Conservation (phyloP, 1,140 invertebrate genomes). For the Brachystomella parvula region DNA sequence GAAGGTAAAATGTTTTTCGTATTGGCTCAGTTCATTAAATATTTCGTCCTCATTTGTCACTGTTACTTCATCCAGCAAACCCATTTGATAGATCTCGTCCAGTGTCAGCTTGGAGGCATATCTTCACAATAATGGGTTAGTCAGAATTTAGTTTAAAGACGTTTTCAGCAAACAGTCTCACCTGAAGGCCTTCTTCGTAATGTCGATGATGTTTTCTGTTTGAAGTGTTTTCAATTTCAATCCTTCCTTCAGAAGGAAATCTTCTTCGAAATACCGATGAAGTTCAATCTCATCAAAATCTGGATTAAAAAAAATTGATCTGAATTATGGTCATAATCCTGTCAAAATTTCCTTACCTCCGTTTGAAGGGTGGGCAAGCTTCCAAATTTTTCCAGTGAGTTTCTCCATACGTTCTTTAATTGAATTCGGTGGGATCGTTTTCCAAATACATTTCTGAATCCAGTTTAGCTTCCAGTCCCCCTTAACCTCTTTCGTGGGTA, state of each 20-base stretch:
- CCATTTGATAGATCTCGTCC: conserved; percentile 30
- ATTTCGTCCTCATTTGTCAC: conserved; percentile 19
- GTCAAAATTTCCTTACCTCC: conserved; percentile 1
- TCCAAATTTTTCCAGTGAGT: conserved; percentile 26
- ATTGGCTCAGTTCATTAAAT: conserved; percentile 16
- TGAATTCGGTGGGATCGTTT: conserved; percentile 26
- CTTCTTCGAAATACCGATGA: conserved; percentile 25
- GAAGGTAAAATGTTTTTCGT: conserved; percentile 6
- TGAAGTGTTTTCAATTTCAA: conserved; percentile 13
- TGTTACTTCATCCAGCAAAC: neutral
- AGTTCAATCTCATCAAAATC: conserved; percentile 28
- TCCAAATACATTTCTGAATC: conserved; percentile 30
- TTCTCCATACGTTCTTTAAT: conserved; percentile 31
- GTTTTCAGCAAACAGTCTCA: neutral
- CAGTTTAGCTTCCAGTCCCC: conserved; percentile 4
- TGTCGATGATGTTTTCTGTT: conserved; percentile 24
- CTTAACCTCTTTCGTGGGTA: too few species aligned
- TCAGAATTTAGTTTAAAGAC: neutral
- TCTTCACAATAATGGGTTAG: conserved; percentile 11
- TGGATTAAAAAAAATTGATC: conserved; percentile 3
- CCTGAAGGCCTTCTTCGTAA: conserved; percentile 28
- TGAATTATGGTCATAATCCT: neutral
- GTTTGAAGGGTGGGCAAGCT: conserved; percentile 11
- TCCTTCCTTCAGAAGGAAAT: conserved; percentile 16
- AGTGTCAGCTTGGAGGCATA: conserved; percentile 30